These are phyloP conservation scores for Calyptommatus sinebrachiatus DNA, from an alignment of 2,113 vertebrate species.

Conservation along the genomic window DNA sequence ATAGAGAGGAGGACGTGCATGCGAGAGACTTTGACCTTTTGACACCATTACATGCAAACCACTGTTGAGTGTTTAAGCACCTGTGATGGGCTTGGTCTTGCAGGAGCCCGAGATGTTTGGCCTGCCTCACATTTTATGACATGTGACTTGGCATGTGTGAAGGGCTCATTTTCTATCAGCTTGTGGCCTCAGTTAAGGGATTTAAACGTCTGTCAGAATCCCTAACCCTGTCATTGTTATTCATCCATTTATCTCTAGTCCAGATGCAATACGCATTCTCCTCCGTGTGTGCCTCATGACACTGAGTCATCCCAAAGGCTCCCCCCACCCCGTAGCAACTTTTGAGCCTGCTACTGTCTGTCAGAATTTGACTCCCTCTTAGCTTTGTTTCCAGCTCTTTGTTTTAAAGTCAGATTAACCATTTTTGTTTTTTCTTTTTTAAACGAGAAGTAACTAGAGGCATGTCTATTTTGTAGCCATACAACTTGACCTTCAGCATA, in stretches of 20 bases:
- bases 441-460: too few relatives aligned
- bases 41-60: neutral
- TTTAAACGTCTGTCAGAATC: neutral
- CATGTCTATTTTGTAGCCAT: too few relatives aligned
- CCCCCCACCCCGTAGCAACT: neutral
- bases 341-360: neutral
- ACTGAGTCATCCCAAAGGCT: slow-evolving; percentile 13
- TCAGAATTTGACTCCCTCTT: neutral
- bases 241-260: neutral
- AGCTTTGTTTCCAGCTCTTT: neutral
- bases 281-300: neutral
- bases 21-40: slow-evolving; percentile 13
- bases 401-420: neutral
- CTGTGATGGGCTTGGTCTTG: too few relatives aligned
- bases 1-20: neutral
- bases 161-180: neutral
- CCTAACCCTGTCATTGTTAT: neutral
- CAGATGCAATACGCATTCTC: too few relatives aligned
- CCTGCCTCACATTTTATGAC: neutral
- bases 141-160: neutral
- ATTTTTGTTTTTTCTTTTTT: neutral
- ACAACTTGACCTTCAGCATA: too few relatives aligned
- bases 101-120: too few relatives aligned
- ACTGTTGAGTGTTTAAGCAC: neutral
- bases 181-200: neutral